Evolutionary conservation across 2,888 invertebrate genomes (phyloP), one percentile per base, ranked within the genome.

Genomic region (Lasiommata megera): DNA sequence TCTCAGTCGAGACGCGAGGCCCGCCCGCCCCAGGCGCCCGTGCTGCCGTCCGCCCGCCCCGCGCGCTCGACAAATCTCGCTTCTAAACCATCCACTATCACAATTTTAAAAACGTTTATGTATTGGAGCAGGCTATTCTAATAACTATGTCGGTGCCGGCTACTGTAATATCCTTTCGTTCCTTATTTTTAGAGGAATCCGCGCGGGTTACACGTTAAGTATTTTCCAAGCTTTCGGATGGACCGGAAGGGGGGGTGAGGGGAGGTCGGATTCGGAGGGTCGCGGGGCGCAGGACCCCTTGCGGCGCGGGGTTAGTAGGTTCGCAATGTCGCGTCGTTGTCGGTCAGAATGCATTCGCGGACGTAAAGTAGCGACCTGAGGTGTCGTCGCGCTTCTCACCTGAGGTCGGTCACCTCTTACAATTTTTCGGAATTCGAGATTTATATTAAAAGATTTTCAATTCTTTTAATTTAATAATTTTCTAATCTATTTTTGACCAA

Each of bases 1-100:
- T 92, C 92, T 93, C 93, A 93, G 93, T 93, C 92, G 93, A 93
- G 93, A 87, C 88, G 89, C 88, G 88, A 86, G 84, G 82, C 84
- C 88, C 91, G 90, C 90, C 89, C 92, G 92, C 89, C 92, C 90
- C 88, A 83, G 86, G 91, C 88, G 89, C 82, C 77, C 81, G 83
- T 76, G 76, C 70, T 74, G 72, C 74, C 78, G 76, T 82, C 83
- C 85, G 82, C 84, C 84, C 84, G 78, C 80, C 84, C 85, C 86
- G 78, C 82, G 79, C 80, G 72, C 75, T 76, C 79, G 69, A 78
- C 74, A 58, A 82, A 77, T 79, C 77, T 61, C 48, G 50, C 54
- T 74, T 72, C 56, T 58, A 56, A 60, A 62, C 51, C 60, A 71
- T 69, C 70, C 70, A 67, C 68, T 69, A 72, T 71, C 70, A 74